Percentiles rank a stretch among this genome's conserved stretches.
These are phyloP conservation scores for Brachionus koreanus DNA, from an alignment of 1,140 invertebrate genomes.

Conservation along the genomic window DNA sequence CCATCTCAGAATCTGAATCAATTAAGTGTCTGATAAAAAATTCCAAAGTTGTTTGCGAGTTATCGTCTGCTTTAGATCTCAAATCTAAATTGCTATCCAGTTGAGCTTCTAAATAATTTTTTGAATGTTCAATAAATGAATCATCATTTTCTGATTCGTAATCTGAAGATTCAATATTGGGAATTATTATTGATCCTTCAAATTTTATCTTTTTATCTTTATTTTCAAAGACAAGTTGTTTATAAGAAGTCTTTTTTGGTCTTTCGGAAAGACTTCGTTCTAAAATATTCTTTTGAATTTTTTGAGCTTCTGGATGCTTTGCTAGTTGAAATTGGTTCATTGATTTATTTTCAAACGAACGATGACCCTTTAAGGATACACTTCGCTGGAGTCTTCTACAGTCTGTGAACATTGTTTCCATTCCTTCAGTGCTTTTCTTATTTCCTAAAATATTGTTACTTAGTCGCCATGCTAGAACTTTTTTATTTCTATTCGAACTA, in stretches of 20 bases:
- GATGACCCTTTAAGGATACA: neutral
- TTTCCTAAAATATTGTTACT: neutral
- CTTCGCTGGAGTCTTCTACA: neutral
- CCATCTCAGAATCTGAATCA: neutral
- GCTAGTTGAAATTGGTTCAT: neutral
- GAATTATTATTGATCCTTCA: neutral
- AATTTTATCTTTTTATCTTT: neutral
- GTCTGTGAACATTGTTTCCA: neutral
- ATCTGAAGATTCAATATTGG: neutral
- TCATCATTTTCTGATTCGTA: neutral
- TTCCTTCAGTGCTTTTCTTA: too few species aligned
- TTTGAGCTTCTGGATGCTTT: neutral
- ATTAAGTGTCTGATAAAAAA: neutral
- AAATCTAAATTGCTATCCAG: neutral
- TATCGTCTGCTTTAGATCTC: neutral
- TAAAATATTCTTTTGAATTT: neutral
- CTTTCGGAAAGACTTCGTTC: neutral
- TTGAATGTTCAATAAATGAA: neutral
- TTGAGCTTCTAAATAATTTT: neutral
- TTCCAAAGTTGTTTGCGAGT: neutral
- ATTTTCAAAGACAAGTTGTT: neutral
- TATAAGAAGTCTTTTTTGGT: neutral
- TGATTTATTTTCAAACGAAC: neutral
- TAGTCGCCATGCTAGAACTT: neutral
- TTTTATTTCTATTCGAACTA: neutral